Percentiles rank a stretch among this genome's conserved stretches.
phyloP scores from a whole-genome alignment of 2,113 vertebrate species.

The Mohoua ochrocephala region DNA sequence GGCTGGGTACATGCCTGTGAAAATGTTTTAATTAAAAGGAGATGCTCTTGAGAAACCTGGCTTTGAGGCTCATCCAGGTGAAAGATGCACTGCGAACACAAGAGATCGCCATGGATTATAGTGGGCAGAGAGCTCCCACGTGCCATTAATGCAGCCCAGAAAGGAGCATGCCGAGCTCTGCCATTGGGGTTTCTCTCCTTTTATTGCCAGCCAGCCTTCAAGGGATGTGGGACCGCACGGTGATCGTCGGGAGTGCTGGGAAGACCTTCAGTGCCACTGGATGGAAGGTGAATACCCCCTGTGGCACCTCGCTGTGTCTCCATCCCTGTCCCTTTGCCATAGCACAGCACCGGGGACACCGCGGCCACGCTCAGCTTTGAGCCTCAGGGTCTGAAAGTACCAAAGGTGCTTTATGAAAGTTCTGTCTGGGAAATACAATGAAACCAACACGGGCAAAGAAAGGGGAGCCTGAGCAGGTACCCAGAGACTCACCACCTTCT shows the following conservation, averaged over 20 bases:
- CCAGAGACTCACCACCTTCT: not conserved
- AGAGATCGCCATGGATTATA: accelerated
- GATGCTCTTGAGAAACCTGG: not conserved
- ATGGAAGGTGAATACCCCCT: slow-evolving; percentile 81
- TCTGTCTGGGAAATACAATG: not conserved
- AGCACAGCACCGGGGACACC: not conserved
- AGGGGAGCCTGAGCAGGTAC: not conserved
- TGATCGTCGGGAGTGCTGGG: slow-evolving; percentile 87
- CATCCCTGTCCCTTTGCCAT: not conserved
- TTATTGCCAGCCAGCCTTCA: slow-evolving; percentile 81
- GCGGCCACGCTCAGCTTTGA: not conserved
- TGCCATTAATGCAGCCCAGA: not conserved
- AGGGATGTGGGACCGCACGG: slow-evolving; percentile 93
- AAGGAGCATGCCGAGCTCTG: not conserved
- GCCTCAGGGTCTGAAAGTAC: not conserved
- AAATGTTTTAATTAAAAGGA: not conserved
- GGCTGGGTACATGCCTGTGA: not conserved
- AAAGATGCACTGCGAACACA: not conserved
- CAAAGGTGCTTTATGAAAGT: not conserved
- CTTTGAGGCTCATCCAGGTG: not conserved
- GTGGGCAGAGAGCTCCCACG: not conserved
- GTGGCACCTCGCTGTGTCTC: not conserved
- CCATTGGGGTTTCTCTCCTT: not conserved
- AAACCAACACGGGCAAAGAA: not conserved
- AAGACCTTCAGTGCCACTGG: slow-evolving; percentile 93